phyloP scores from a whole-genome alignment of 2,888 invertebrate genomes.

The Pediacus dermestoides region DNA sequence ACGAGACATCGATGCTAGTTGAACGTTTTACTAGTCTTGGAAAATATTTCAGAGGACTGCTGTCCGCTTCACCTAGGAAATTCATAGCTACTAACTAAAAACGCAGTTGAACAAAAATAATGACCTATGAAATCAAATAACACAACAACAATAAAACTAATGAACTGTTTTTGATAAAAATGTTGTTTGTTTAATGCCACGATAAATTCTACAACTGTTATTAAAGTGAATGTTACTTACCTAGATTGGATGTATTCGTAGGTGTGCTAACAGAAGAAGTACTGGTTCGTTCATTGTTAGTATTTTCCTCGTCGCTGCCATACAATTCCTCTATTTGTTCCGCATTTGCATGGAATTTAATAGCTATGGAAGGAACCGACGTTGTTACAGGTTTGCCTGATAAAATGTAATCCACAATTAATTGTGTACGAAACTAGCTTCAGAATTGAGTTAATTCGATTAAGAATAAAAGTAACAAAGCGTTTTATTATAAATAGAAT shows the following conservation, averaged over 20 bases:
- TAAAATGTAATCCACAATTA: neutral
- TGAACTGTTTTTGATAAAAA: no score
- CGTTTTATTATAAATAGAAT: neutral
- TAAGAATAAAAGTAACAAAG: no score
- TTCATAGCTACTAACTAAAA: no score
- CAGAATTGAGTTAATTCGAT: no score
- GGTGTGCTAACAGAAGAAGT: slow-evolving; percentile 14
- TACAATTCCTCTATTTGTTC: slow-evolving; percentile 70
- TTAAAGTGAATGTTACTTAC: no score
- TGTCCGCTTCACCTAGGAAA: slow-evolving; percentile 42
- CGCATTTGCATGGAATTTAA: slow-evolving; percentile 73
- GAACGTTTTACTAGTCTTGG: slow-evolving; percentile 61
- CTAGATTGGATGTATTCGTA: slow-evolving; percentile 17
- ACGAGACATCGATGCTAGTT: slow-evolving; percentile 56
- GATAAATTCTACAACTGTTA: no score
- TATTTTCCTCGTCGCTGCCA: slow-evolving; percentile 57
- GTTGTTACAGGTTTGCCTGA: slow-evolving; percentile 49
- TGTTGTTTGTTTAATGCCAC: no score
- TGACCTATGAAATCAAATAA: no score
- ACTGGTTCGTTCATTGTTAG: slow-evolving; percentile 3
- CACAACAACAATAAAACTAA: no score
- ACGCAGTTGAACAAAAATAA: no score
- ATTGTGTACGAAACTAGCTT: no score
- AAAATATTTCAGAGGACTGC: slow-evolving; percentile 57
- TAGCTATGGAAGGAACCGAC: slow-evolving; percentile 55